Evolutionary conservation across 2,797 vertebrate genomes (phyloP).

Genomic region (Periophthalmus magnuspinnatus): DNA sequence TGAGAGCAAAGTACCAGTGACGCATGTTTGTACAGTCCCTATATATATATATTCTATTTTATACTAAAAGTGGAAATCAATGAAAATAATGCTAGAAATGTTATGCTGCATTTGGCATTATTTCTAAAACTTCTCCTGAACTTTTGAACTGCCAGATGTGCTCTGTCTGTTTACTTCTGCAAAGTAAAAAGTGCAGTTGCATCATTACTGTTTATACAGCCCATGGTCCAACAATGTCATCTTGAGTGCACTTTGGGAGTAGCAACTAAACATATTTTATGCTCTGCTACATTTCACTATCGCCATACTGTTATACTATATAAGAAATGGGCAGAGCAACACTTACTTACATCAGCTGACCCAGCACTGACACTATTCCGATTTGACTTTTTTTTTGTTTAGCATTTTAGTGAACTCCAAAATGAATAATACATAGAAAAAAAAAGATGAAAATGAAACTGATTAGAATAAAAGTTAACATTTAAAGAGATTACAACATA

Average conservation of each 20-base stretch:
- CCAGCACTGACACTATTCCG: not conserved
- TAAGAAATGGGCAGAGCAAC: not conserved
- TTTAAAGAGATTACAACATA: too few species aligned
- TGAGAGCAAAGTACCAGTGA: not conserved
- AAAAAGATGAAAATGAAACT: too few species aligned
- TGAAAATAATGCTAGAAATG: not conserved
- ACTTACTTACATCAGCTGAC: not conserved
- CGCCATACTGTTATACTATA: not conserved
- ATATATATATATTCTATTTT: not conserved
- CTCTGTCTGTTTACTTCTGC: constrained; percentile 19
- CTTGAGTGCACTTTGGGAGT: not conserved
- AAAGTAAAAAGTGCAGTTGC: constrained; percentile 21
- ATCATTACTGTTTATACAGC: constrained; percentile 23
- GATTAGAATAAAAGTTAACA: too few species aligned
- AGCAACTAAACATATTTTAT: not conserved
- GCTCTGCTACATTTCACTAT: constrained; percentile 12
- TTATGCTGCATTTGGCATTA: constrained; percentile 3
- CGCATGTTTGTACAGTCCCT: not conserved
- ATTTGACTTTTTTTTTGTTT: too few species aligned
- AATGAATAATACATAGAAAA: too few species aligned
- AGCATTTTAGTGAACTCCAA: too few species aligned
- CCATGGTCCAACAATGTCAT: not conserved
- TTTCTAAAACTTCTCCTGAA: constrained; percentile 32
- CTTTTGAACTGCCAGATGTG: constrained; percentile 18
- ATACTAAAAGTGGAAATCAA: not conserved